phyloP scores from a whole-genome alignment of 2,888 invertebrate species.

The Agriopis marginaria region DNA sequence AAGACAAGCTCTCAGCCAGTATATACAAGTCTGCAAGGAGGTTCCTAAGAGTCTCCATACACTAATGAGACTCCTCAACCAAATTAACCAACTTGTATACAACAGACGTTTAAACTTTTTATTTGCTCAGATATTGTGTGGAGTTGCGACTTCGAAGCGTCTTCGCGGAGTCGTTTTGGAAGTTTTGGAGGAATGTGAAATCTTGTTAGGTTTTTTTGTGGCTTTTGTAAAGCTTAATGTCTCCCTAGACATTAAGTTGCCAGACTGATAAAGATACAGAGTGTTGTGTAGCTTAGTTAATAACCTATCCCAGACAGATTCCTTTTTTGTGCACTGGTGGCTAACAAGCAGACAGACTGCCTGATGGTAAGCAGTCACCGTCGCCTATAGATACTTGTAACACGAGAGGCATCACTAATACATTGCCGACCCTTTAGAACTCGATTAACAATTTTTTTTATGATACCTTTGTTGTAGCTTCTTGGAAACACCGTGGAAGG shows the following conservation, averaged over 20 bases:
- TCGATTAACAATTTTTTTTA: no score
- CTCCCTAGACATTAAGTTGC: neutral
- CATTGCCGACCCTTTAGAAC: no score
- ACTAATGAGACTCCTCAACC: constrained; percentile 54
- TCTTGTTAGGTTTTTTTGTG: constrained; percentile 4
- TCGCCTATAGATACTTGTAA: no score
- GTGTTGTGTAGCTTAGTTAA: no score
- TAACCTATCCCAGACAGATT: no score
- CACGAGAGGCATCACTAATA: no score
- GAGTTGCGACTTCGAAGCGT: constrained; percentile 13
- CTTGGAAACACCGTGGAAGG: no score
- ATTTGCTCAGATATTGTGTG: constrained; percentile 16
- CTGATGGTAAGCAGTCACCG: no score
- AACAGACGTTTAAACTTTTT: constrained; percentile 33
- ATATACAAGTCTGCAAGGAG: neutral
- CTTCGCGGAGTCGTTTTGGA: constrained; percentile 8
- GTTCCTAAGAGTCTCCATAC: constrained; percentile 16
- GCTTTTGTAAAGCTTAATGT: neutral
- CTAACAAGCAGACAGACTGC: no score
- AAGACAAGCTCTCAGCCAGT: neutral
- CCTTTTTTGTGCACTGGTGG: no score
- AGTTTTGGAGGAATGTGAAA: constrained; percentile 3
- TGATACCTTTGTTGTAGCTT: no score
- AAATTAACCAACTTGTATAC: constrained; percentile 53
- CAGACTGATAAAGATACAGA: neutral